Conservation (phyloP, 2,113 vertebrate species). For the Neodontobutis hainanensis region DNA sequence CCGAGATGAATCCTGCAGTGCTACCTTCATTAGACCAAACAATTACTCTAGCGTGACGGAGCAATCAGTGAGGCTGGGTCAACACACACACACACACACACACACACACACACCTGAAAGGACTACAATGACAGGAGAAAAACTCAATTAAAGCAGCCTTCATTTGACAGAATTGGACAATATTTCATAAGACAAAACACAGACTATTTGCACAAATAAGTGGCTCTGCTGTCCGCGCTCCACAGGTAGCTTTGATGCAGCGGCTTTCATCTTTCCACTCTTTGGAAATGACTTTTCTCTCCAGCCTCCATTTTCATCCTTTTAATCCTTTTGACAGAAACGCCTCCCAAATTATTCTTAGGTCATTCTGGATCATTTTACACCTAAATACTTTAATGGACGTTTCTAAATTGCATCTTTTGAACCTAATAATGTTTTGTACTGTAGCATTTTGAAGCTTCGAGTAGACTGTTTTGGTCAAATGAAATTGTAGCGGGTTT, state of each 20-base stretch:
- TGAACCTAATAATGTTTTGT: neutral
- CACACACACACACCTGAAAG: no score
- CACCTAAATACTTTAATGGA: neutral
- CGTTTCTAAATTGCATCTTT: neutral
- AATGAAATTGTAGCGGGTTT: rapidly evolving
- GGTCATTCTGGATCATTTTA: neutral
- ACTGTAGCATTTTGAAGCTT: neutral
- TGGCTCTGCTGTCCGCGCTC: slow-evolving; percentile 11
- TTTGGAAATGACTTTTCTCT: slow-evolving; percentile 25
- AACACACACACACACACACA: slow-evolving; percentile 20
- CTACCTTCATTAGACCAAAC: slow-evolving; percentile 56
- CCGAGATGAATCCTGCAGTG: slow-evolving; percentile 38
- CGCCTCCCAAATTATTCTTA: neutral
- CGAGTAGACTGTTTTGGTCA: neutral
- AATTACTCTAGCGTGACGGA: slow-evolving; percentile 67
- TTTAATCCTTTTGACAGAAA: slow-evolving; percentile 16
- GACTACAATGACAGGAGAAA: neutral
- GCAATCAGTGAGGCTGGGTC: slow-evolving; percentile 55
- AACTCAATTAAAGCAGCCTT: neutral
- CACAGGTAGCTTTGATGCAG: slow-evolving; percentile 39
- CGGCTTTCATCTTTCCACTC: slow-evolving; percentile 40
- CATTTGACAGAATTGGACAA: neutral
- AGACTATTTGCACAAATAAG: neutral
- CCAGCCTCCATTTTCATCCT: slow-evolving; percentile 14
- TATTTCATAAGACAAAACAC: slow-evolving; percentile 10